A percentile compares a stretch with the other conserved stretches of the same genome.
These are phyloP conservation scores for Gerris buenoi DNA, from an alignment of 1,140 invertebrate species.

Conservation along the genomic window DNA sequence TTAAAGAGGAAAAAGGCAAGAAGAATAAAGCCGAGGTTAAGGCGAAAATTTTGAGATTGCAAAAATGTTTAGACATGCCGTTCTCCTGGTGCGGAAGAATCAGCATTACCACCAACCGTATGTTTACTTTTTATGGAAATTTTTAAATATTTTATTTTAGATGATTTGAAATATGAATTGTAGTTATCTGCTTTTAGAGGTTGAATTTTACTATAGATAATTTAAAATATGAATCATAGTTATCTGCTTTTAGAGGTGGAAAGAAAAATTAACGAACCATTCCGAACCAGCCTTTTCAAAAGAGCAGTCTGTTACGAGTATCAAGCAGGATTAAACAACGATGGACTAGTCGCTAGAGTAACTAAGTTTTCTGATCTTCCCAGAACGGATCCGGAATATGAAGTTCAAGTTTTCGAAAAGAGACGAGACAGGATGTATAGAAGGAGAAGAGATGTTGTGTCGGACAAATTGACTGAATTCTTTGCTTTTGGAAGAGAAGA, in stretches of 20 bases:
- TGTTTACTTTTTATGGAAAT: too few species aligned
- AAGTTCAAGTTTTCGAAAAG: not conserved
- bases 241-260: not conserved
- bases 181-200: too few species aligned
- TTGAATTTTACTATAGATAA: too few species aligned
- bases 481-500: not conserved
- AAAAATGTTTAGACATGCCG: constrained; percentile 2
- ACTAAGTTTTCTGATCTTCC: not conserved
- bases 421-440: not conserved
- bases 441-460: not conserved
- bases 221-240: too few species aligned
- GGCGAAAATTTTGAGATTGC: not conserved
- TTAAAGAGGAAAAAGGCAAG: too few species aligned
- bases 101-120: not conserved
- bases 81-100: not conserved
- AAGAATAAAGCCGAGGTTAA: too few species aligned
- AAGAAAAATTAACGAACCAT: not conserved
- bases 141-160: too few species aligned
- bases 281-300: not conserved
- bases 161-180: too few species aligned
- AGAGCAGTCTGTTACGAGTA: not conserved
- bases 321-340: not conserved
- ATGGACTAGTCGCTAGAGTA: not conserved
- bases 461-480: not conserved
- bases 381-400: not conserved